Evolutionary conservation across 2,888 invertebrate species (phyloP), one percentile per base, ranked within the genome.

Genomic region (Kryphioiulus occultus): DNA sequence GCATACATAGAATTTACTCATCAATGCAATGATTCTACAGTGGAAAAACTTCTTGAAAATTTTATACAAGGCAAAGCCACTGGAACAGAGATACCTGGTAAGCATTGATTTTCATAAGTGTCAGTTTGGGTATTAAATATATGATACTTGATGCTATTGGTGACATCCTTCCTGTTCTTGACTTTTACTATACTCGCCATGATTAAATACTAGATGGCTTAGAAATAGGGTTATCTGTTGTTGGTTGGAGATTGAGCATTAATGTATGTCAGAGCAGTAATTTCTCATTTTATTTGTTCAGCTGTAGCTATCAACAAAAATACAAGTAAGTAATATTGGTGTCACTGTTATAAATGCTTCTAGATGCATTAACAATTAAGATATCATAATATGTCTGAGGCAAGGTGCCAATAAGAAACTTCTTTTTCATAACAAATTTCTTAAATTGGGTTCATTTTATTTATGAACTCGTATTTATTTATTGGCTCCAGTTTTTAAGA

Each of bases 21-120:
- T 89, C 98, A 97, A 91, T 97, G 98, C 92, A 93, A 96, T 90
- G 96, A 97, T 91, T 94, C 98, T 93, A 97, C 97, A 85, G 96
- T 99, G 59, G 98, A 98, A 91, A 97, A 97, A 92, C 93, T 99
- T 87, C 93, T 99, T 89, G 96, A 97, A 91, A 96, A 96, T 92
- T 98, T 99, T 92, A 96, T 98, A 87, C 94, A 96, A 91, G 95
- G 95, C 90, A 99, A 99, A 93, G 96, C 96, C 90, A 98, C 98
- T 89, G 98, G 98, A 90, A 94, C 95, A 90, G 98, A 98, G 91
- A 97, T 96, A 92, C 98, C 98, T 92, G 96, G 98, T 95, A 53
- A 26, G 47, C 22, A 5, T 85, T 44, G 26, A 17, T 7, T 44
- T 44, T 39, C 15, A 35, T 85, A 10, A 26, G 12, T 26, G 39